Evolutionary conservation across 2,888 invertebrate genomes (phyloP).

Genomic region (Xylota segnis): DNA sequence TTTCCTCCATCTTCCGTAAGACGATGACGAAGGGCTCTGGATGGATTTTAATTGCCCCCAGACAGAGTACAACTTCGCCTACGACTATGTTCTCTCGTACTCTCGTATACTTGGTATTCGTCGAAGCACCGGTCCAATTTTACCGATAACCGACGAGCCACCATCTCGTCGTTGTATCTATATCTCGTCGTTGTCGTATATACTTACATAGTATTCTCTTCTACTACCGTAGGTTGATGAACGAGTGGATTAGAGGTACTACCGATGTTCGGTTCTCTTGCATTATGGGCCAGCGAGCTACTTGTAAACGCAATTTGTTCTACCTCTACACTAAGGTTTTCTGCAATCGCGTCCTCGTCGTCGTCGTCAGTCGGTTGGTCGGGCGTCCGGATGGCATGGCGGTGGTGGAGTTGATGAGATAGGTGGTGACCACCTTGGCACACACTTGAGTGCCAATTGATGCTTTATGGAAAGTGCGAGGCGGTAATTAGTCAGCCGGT

Average conservation of each 20-base stretch:
- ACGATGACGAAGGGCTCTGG: conserved; percentile 76
- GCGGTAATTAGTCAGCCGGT: conserved; percentile 76
- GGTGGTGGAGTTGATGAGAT: conserved; percentile 59
- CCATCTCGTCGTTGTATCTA: conserved; percentile 71
- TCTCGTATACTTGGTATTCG: conserved; percentile 60
- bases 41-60: conserved; percentile 75
- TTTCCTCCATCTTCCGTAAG: conserved; percentile 72
- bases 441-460: conserved; percentile 77
- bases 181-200: conserved; percentile 70
- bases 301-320: conserved; percentile 70
- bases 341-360: conserved; percentile 60
- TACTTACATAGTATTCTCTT: conserved; percentile 29
- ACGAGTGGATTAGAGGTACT: conserved; percentile 68
- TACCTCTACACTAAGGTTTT: conserved; percentile 56
- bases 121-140: conserved; percentile 74
- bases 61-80: conserved; percentile 75
- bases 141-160: conserved; percentile 72
- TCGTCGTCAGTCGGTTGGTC: too few species aligned
- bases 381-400: conserved; percentile 32
- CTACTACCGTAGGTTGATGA: conserved; percentile 70
- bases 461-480: conserved; percentile 77
- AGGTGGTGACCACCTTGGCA: conserved; percentile 75
- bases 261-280: conserved; percentile 47
- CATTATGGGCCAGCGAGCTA: conserved; percentile 50
- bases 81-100: conserved; percentile 54